Base-by-base conservation (phyloP, 2,797 vertebrate genomes). In the Tamandua tetradactyla region DNA sequence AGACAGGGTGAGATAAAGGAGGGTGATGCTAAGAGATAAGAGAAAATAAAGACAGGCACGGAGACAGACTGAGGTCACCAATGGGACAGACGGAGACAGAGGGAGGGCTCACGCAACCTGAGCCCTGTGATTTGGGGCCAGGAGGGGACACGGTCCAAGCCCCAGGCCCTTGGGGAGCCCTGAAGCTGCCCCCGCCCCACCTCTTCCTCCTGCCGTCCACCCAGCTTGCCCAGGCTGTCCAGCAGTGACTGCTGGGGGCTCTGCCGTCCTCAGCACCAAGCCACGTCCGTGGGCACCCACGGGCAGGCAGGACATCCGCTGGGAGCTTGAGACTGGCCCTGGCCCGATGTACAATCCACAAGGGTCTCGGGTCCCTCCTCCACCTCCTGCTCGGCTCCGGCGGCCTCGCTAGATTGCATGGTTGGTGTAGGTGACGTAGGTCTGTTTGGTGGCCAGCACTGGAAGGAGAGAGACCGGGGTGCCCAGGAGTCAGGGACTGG, bases 361-460 rank as follows among this genome's bases (percentile, higher is more conserved):
- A 80, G 94, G n/a, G 89, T 80, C 82, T 94, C 0, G 0, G 8
- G 55, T 90, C 61, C 0, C 78, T 80, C 80, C 57, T 92, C 94
- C 55, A 95, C 81, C 49, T 80, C 55, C 86, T 68, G 32, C 79
- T 7, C 0, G 14, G 89, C 78, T 78, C 74, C 22, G 10, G 87
- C 14, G 0, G 90, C 72, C 97, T 92, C 62, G 97, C 98, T 99
- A 99, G 98, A 99, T 99, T 87, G 99, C 99, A 59, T 99, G 99
- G 99, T 99, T 99, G 98, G 99, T 99, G 97, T 99, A 99, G 98
- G 99, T 99, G 98, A 99, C 99, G 71, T 99, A 99, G 85, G 99
- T 99, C 98, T 99, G 99, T 98, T 99, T 99, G 98, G 99, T 99
- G 96, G 99, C 99, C 98, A 99, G 97, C 30, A 98, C 99, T 99